Conservation (phyloP, 92 coral and sea anemone genomes). For the Nematostella vectensis region DNA sequence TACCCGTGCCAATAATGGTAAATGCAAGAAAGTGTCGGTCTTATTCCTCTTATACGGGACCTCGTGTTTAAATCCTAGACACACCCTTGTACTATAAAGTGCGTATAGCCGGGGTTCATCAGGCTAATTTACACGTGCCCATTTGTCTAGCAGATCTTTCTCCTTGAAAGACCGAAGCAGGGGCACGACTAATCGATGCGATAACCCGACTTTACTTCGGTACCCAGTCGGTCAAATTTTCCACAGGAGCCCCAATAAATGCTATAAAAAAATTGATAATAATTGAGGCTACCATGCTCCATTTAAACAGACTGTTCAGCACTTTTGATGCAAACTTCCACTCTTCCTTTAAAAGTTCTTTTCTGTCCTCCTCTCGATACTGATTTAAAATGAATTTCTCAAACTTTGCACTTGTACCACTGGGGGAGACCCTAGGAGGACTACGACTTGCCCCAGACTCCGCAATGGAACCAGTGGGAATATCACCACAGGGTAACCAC, state of each 20-base stretch:
- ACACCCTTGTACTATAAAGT: too few species aligned
- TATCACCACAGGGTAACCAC: constrained; percentile 38
- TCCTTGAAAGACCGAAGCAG: too few species aligned
- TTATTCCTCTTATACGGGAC: too few species aligned
- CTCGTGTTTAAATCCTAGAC: too few species aligned
- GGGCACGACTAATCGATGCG: too few species aligned
- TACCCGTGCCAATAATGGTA: too few species aligned
- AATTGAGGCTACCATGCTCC: constrained; percentile 47
- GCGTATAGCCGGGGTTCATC: too few species aligned
- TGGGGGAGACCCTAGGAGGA: constrained; percentile 4
- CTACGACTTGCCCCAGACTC: constrained; percentile 8
- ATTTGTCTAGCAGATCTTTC: too few species aligned
- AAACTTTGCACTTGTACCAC: constrained; percentile 12
- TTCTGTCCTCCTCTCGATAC: constrained; percentile 36
- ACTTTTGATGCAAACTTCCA: constrained; percentile 81
- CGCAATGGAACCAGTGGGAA: constrained; percentile 8
- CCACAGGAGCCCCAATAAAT: constrained; percentile 58
- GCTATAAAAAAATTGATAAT: constrained; percentile 44
- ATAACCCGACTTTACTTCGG: constrained; percentile 6
- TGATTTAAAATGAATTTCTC: constrained; percentile 30
- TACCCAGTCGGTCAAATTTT: constrained; percentile 40
- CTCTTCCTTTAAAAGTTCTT: constrained; percentile 50
- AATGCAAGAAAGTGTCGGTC: too few species aligned
- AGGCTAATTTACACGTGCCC: too few species aligned
- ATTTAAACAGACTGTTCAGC: constrained; percentile 59